Evolutionary conservation across 1,140 invertebrate species (phyloP), one percentile per base, ranked within the genome.

Genomic region (Sminthurinus signatus): DNA sequence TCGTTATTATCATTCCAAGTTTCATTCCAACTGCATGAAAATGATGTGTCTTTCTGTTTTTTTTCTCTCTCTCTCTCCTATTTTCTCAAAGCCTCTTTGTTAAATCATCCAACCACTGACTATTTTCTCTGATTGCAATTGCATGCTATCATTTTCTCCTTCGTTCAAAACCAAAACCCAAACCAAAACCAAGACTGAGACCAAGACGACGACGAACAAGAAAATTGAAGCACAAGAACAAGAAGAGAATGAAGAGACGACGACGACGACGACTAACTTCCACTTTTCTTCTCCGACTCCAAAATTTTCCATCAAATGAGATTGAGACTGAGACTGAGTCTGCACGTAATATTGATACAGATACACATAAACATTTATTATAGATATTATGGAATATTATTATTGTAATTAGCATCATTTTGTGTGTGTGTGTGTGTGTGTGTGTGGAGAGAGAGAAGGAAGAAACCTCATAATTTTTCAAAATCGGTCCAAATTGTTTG

Each of bases 41-140:
- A 36, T 56, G 31, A 56, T 42, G 31, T 42, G 54, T 56, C 54
- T 56, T 31, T 54, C 27, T 54, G 8, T 25, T 54, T 5, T 50
- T 10, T 50, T 23, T 17, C 23, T 50, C 46, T 42, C 39, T 42
- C 39, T 42, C 39, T n/a, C 39, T n/a, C 39, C 39, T 42, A 12
- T 25, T 48, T 19, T 48, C 19, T 8, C 32, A 36, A 36, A 36
- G 32, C 5, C 32, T 15, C 15, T 36, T 36, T 5, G 5, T 36
- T 8, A 52, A 52, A 10, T 46, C n/a, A 4, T 46, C 15, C 25
- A 52, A 36, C 32, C 50, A 25, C 50, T 29, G 50, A 52, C 50
- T 46, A 60, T 62, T 63, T 63, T 63, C 54, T 57, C 31, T 56
- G 54, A 63, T 63, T 56, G 61, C 60, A 63, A 63, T 63, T 43